These are phyloP conservation scores for Drosophila kanapiae DNA, from an alignment of 1,140 invertebrate species.

Conservation along the genomic window DNA sequence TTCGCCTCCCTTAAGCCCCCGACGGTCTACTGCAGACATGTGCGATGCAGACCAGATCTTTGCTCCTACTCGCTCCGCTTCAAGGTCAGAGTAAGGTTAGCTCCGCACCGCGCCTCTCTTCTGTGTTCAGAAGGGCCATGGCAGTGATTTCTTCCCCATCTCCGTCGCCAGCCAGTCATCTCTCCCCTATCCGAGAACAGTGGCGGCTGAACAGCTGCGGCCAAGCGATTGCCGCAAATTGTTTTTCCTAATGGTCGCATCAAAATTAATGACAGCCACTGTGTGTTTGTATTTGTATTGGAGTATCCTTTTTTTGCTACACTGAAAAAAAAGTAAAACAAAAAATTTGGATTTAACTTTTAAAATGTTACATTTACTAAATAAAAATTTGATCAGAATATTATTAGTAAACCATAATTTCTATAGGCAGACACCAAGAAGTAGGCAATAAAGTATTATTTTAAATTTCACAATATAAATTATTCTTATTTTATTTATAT, in stretches of 20 bases:
- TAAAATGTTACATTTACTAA: not conserved
- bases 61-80: slow-evolving; percentile 60
- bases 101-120: slow-evolving; percentile 34
- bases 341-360: too few relatives aligned
- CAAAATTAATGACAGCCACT: slow-evolving; percentile 31
- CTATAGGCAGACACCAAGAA: not conserved
- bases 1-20: slow-evolving; percentile 7
- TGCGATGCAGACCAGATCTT: slow-evolving; percentile 46
- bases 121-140: slow-evolving; percentile 56
- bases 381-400: slow-evolving; percentile 31
- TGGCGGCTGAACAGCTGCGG: slow-evolving; percentile 24
- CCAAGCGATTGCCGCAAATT: slow-evolving; percentile 37
- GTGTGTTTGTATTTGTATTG: slow-evolving; percentile 32
- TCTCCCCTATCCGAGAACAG: slow-evolving; percentile 7
- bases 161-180: slow-evolving; percentile 1
- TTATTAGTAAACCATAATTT: not conserved
- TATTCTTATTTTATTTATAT: not conserved
- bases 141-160: slow-evolving; percentile 64
- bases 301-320: slow-evolving; percentile 51
- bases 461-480: not conserved
- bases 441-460: not conserved
- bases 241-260: slow-evolving; percentile 56
- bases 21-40: slow-evolving; percentile 19
- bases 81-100: slow-evolving; percentile 82
- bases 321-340: not conserved